Evolutionary conservation across 2,797 vertebrate species (phyloP).

Genomic region (Aeoliscus strigatus): DNA sequence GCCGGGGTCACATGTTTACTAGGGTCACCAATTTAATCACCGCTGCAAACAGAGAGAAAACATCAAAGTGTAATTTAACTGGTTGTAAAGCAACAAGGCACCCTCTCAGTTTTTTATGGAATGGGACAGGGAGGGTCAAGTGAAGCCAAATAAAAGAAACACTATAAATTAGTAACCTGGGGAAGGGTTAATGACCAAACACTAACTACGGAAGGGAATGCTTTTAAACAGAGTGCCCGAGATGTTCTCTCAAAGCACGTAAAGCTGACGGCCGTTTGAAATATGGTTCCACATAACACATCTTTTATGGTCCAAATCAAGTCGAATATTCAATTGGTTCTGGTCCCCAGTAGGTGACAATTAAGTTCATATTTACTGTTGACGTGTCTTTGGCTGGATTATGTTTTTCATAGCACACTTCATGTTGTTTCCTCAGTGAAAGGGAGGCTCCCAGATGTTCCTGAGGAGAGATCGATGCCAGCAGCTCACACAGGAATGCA

Average conservation of each 20-base stretch:
- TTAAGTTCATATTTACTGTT: slow-evolving; percentile 23
- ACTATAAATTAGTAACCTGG: slow-evolving; percentile 80
- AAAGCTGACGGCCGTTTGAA: slow-evolving; percentile 27
- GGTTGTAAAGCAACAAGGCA: slow-evolving; percentile 78
- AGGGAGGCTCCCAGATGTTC: slow-evolving; percentile 75
- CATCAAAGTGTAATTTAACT: slow-evolving; percentile 88
- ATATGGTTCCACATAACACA: slow-evolving; percentile 37
- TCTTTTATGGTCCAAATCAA: slow-evolving; percentile 36
- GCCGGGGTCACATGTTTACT: slow-evolving; percentile 78
- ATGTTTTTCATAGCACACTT: slow-evolving; percentile 25
- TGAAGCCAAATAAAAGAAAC: slow-evolving; percentile 78
- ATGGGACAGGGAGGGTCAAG: slow-evolving; percentile 73
- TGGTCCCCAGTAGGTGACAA: slow-evolving; percentile 21
- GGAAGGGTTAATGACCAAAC: slow-evolving; percentile 78
- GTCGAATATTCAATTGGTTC: slow-evolving; percentile 23
- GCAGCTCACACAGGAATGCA: slow-evolving; percentile 69
- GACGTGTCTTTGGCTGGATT: slow-evolving; percentile 18
- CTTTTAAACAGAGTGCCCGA: slow-evolving; percentile 69
- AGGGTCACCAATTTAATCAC: slow-evolving; percentile 81
- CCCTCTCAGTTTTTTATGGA: slow-evolving; percentile 72
- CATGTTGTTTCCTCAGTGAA: slow-evolving; percentile 57
- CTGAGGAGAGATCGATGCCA: slow-evolving; percentile 68
- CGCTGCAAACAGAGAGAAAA: slow-evolving; percentile 78
- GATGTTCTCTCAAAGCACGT: slow-evolving; percentile 42
- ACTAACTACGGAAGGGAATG: slow-evolving; percentile 71